These are phyloP conservation scores for Umimayanthus kanabou DNA, from an alignment of 92 coral and sea anemone species.

Conservation along the genomic window DNA sequence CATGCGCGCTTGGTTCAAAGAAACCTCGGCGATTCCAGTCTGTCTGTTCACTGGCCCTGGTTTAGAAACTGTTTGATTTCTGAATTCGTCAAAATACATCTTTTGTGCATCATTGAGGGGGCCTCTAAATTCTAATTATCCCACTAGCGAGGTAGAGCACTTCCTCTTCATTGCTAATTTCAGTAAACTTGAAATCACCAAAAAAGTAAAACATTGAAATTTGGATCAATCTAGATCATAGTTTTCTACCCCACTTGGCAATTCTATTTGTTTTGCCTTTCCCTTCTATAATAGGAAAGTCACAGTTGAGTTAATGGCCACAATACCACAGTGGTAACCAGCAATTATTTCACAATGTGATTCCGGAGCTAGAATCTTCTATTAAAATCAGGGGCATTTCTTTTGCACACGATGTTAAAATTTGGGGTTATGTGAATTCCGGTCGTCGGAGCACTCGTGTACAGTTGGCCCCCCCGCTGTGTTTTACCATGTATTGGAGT, in stretches of 20 bases:
- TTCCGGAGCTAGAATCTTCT: slow-evolving; percentile 13
- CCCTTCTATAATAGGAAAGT: slow-evolving; percentile 6
- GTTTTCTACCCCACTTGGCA: background rate
- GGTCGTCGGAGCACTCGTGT: background rate
- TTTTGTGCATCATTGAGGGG: slow-evolving; percentile 14
- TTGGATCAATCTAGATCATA: slow-evolving; percentile 21
- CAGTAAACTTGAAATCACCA: background rate
- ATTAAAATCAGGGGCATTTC: background rate
- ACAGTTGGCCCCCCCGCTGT: background rate
- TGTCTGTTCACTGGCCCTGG: background rate
- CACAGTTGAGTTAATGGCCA: background rate
- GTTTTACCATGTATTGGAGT: background rate
- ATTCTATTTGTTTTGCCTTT: background rate
- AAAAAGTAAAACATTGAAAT: background rate
- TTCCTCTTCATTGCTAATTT: background rate
- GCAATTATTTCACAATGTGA: background rate
- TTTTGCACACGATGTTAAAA: slow-evolving; percentile 1
- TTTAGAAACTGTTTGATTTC: background rate
- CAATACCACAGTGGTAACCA: background rate
- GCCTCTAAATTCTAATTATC: background rate
- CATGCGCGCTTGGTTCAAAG: background rate
- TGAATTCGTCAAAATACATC: background rate
- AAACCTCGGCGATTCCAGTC: background rate
- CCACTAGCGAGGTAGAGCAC: background rate
- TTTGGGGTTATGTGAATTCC: background rate